Base-by-base conservation (phyloP, 2,797 vertebrate genomes). In the Lithobates sylvaticus region DNA sequence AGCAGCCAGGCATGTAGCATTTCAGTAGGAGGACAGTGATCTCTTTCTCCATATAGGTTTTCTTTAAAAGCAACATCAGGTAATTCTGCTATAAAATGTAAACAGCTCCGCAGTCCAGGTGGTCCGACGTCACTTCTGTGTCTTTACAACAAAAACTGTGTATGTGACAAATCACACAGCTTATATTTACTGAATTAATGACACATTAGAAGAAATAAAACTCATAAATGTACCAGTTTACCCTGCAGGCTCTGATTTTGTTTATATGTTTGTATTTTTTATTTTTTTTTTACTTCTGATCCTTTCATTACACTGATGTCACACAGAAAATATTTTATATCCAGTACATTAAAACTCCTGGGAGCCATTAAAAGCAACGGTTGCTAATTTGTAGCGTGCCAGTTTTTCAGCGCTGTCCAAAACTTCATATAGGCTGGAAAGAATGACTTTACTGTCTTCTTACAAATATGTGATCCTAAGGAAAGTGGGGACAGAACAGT, bases 371-470 rank as follows among this genome's bases (percentile, higher is more conserved):
- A 92, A 92, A 81, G 83, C 90, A 93, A 89, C 90, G 89, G 73
- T 89, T 91, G 88, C 90, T 92, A 92, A 92, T 93, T 90, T 92
- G 92, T 90, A 91, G 90, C 87, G 89, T 91, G 92, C 89, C 89
- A 92, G 83, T 77, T 94, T 93, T 92, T 86, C 87, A 89, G 81
- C 80, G 88, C 88, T 90, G 82, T 91, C 92, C 91, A 91, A 91
- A 92, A 92, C 91, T 27, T 94, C 90, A 87, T 91, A 89, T 88
- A 88, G 88, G 85, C 89, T 93, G 92, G 91, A 94, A 95, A 94
- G 91, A 95, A 95, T 92, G 93, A 95, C 91, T 91, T 90, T 89
- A 89, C 93, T 93, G 92, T 94, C 92, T 92, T 92, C 67, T 65
- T 91, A 92, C 91, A 92, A 94, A 94, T 93, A 87, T 94, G 94